Evolutionary conservation across 1,140 invertebrate species (phyloP).

Genomic region (Apis mellifera): Amel_HAv3.1 CM009940.2:7667001-7667500

Average conservation of each 20-base stretch:
- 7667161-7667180: conserved; percentile 19
- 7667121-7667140: neutral
- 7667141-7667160: neutral
- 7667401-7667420: conserved; percentile 12
- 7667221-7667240: neutral
- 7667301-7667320: neutral
- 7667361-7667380: neutral
- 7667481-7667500: neutral
- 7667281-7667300: neutral
- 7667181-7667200: no score
- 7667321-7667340: neutral
- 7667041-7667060: neutral
- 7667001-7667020: neutral
- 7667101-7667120: neutral
- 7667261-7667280: conserved; percentile 12
- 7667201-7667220: neutral
- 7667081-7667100: conserved; percentile 6
- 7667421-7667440: conserved; percentile 15
- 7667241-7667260: no score
- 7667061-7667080: neutral
- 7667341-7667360: no score
- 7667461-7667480: conserved; percentile 33
- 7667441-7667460: neutral
- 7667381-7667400: neutral
- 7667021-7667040: neutral